Evolutionary conservation across 2,113 vertebrate genomes (phyloP).

Genomic region (Nothobranchius kuhntae): DNA sequence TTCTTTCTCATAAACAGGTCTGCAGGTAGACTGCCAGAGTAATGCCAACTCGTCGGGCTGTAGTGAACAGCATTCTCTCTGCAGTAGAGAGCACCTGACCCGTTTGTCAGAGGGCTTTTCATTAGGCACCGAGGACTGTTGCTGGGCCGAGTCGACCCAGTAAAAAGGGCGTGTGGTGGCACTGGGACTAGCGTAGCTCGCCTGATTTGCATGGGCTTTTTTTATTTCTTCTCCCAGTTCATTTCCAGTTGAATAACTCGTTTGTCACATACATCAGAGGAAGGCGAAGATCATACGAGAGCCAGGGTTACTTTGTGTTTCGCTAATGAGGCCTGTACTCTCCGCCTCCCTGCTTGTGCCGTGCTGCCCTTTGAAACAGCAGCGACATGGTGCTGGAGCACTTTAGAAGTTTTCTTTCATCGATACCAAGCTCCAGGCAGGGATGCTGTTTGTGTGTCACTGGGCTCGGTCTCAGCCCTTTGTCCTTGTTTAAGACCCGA

Average conservation of each 20-base stretch:
- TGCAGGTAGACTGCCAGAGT: conserved; percentile 42
- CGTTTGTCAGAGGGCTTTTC: conserved; percentile 32
- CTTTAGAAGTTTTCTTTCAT: conserved; percentile 34
- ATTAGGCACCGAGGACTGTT: background rate
- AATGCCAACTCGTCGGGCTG: background rate
- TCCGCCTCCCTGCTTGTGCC: conserved; percentile 58
- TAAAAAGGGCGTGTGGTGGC: conserved; percentile 26
- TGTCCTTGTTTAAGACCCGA: conserved; percentile 52
- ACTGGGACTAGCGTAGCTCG: conserved; percentile 38
- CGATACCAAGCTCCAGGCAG: conserved; percentile 23
- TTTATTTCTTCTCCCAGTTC: conserved; percentile 48
- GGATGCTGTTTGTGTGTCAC: conserved; percentile 44
- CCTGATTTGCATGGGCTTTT: conserved; percentile 42
- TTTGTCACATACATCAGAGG: conserved; percentile 77
- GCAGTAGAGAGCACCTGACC: conserved; percentile 25
- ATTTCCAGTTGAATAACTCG: conserved; percentile 69
- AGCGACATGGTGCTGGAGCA: conserved; percentile 37
- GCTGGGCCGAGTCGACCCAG: background rate
- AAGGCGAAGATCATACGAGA: conserved; percentile 70
- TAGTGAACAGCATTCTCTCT: conserved; percentile 33
- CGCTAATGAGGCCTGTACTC: conserved; percentile 70
- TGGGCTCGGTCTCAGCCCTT: conserved; percentile 33
- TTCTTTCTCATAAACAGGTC: conserved; percentile 43
- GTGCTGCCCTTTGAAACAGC: conserved; percentile 66
- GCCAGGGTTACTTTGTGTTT: conserved; percentile 70